Conservation (phyloP, 2,797 vertebrate species). For the Aeoliscus strigatus region DNA sequence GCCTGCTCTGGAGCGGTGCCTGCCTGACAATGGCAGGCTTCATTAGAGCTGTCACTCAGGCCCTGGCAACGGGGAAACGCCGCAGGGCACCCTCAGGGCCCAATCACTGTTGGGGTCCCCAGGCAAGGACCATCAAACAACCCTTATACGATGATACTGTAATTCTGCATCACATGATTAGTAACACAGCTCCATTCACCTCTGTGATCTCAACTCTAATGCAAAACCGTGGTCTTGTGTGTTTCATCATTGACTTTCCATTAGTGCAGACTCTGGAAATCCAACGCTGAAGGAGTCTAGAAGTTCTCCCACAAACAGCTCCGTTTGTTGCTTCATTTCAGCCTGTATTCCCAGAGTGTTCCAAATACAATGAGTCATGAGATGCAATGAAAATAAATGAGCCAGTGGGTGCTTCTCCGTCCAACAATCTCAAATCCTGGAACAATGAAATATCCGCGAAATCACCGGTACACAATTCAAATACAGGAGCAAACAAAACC, state of each 20-base stretch:
- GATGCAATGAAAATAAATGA: slow-evolving; percentile 75
- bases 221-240: slow-evolving; percentile 54
- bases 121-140: slow-evolving; percentile 71
- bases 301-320: slow-evolving; percentile 45
- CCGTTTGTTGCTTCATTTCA: slow-evolving; percentile 55
- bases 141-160: slow-evolving; percentile 50
- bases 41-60: slow-evolving; percentile 82
- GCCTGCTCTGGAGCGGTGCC: slow-evolving; percentile 61
- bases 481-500: slow-evolving; percentile 73
- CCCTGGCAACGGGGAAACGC: slow-evolving; percentile 62
- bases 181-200: slow-evolving; percentile 48
- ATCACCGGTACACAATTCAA: slow-evolving; percentile 69
- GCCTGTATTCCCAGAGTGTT: slow-evolving; percentile 43
- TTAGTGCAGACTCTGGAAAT: slow-evolving; percentile 45
- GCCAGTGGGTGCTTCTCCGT: slow-evolving; percentile 63
- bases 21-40: slow-evolving; percentile 66
- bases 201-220: slow-evolving; percentile 52
- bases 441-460: slow-evolving; percentile 79
- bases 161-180: slow-evolving; percentile 65
- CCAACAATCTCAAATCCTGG: slow-evolving; percentile 71
- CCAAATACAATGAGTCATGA: slow-evolving; percentile 68
- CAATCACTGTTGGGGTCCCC: slow-evolving; percentile 75
- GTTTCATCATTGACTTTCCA: slow-evolving; percentile 65
- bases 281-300: slow-evolving; percentile 51
- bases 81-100: slow-evolving; percentile 73